Percentiles rank a stretch among this genome's conserved stretches.
These are phyloP conservation scores for Ashinkailepas kermadecensis DNA, from an alignment of 2,888 invertebrate genomes.

Conservation along the genomic window DNA sequence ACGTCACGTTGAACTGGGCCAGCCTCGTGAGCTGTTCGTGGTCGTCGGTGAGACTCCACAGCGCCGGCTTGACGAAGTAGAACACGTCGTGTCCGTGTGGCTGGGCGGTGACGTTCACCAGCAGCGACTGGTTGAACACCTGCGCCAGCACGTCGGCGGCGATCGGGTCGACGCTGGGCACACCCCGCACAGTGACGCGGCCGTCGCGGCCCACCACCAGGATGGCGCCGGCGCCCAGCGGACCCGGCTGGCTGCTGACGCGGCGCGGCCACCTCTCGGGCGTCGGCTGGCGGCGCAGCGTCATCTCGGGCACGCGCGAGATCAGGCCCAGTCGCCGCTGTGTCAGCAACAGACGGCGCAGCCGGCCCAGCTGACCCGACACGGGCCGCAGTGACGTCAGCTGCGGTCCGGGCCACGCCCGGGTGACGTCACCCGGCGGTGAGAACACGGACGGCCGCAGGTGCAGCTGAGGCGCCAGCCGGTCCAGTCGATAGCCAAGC, in stretches of 20 bases:
- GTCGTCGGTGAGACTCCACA: constrained; percentile 56
- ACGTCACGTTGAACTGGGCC: constrained; percentile 83
- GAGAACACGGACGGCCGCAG: constrained; percentile 35
- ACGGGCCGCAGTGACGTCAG: constrained; percentile 52
- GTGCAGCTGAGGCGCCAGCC: constrained; percentile 79
- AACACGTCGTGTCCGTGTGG: constrained; percentile 55
- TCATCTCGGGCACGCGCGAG: constrained; percentile 72
- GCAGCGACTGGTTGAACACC: constrained; percentile 79
- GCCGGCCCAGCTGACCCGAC: constrained; percentile 36
- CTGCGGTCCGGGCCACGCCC: constrained; percentile 47
- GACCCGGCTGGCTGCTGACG: constrained; percentile 31
- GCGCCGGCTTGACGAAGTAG: constrained; percentile 85
- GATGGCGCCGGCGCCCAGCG: constrained; percentile 68
- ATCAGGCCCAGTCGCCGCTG: constrained; percentile 74
- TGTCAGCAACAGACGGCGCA: constrained; percentile 55
- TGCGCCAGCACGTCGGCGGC: constrained; percentile 87
- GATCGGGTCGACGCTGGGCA: constrained; percentile 81
- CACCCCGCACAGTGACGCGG: constrained; percentile 74
- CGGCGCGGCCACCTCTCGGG: constrained; percentile 48
- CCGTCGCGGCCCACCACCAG: constrained; percentile 77
- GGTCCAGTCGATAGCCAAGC: constrained; percentile 76
- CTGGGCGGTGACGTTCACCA: constrained; percentile 65
- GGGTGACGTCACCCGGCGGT: constrained; percentile 47
- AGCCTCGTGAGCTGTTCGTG: constrained; percentile 79
- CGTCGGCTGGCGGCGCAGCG: constrained; percentile 62